Conservation (phyloP, 2,113 vertebrate species). For the Picathartes gymnocephalus region DNA sequence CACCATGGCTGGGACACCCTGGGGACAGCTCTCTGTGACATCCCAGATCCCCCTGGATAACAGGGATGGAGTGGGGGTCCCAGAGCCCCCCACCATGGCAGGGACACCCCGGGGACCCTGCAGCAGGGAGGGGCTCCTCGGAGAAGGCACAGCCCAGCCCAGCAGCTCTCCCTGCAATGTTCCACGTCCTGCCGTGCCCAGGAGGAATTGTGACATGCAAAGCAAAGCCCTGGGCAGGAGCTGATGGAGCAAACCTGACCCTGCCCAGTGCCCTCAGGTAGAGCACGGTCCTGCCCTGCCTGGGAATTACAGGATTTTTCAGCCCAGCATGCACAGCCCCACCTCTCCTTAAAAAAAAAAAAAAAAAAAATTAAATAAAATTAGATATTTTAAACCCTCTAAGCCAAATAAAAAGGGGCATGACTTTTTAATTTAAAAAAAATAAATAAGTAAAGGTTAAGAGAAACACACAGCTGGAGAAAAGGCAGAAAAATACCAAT, state of each 20-base stretch:
- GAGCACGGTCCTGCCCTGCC: not conserved
- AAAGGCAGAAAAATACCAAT: constrained; percentile 77
- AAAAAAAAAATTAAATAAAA: not conserved
- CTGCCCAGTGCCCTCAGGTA: not conserved
- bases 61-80: not conserved
- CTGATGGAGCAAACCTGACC: not conserved
- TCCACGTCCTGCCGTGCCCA: not conserved
- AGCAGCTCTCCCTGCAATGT: not conserved
- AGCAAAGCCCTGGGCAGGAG: not conserved
- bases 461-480: constrained; percentile 76
- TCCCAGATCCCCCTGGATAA: not conserved
- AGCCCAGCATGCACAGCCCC: constrained; percentile 51
- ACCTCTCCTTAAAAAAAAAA: not conserved
- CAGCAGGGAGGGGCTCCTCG: not conserved
- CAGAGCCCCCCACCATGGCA: too few species aligned
- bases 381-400: not conserved
- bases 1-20: too few species aligned
- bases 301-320: not conserved
- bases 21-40: not conserved
- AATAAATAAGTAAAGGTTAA: constrained; percentile 55
- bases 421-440: not conserved
- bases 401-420: constrained; percentile 53
- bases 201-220: not conserved
- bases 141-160: not conserved
- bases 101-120: not conserved